Evolutionary conservation across 2,797 vertebrate genomes (phyloP).

Genomic region (Menidia menidia): DNA sequence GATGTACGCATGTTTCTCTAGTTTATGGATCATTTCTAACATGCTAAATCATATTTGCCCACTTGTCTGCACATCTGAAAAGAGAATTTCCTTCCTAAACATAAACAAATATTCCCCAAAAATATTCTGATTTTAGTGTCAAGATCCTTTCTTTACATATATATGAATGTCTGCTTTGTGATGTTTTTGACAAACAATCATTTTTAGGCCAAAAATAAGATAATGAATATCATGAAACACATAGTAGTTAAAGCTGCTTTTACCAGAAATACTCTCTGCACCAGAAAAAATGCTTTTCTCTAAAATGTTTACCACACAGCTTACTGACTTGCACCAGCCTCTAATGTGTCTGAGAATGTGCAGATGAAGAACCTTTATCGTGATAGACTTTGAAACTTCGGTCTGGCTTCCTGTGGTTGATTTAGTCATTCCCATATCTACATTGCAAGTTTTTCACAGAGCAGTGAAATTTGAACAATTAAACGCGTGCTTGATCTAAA

Average conservation of each 20-base stretch:
- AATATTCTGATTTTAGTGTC: conserved; percentile 2
- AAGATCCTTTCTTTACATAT: not conserved
- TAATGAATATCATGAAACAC: conserved; percentile 38
- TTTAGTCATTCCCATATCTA: conserved; percentile 61
- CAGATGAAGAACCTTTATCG: conserved; percentile 27
- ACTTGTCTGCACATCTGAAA: conserved; percentile 17
- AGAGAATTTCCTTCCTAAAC: too few relatives aligned
- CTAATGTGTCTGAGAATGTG: conserved; percentile 22
- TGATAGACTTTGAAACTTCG: conserved; percentile 41
- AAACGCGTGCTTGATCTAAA: not conserved
- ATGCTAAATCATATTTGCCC: conserved; percentile 11
- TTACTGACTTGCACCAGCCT: conserved; percentile 17
- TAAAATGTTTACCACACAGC: conserved; percentile 45
- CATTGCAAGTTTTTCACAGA: conserved; percentile 15
- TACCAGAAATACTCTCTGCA: conserved; percentile 35
- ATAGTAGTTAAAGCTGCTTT: conserved; percentile 30
- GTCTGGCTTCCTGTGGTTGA: conserved; percentile 65
- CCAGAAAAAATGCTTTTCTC: conserved; percentile 23
- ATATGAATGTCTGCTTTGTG: not conserved
- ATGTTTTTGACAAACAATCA: not conserved
- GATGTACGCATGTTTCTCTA: conserved; percentile 35
- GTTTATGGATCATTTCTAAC: conserved; percentile 24
- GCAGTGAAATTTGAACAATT: conserved; percentile 23
- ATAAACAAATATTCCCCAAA: too few relatives aligned
- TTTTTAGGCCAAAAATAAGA: conserved; percentile 1